A percentile compares a stretch with the other conserved stretches of the same genome.
phyloP scores from a whole-genome alignment of 2,113 vertebrate species.

The Pantherophis guttatus region DNA sequence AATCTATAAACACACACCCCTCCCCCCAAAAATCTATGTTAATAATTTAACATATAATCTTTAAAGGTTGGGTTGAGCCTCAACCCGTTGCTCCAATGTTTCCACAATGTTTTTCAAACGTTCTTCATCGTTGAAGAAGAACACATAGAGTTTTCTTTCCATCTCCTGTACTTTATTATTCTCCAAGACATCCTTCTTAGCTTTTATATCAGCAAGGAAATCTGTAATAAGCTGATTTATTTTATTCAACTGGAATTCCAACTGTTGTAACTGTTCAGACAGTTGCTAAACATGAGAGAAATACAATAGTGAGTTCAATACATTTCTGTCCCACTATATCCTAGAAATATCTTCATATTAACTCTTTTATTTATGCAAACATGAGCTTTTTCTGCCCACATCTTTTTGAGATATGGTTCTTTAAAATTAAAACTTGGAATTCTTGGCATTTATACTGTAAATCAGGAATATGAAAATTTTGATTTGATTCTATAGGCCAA shows the following conservation, averaged over 20 bases:
- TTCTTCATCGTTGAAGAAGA: slow-evolving; percentile 81
- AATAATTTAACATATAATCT: slow-evolving; percentile 15
- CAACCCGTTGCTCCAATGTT: slow-evolving; percentile 74
- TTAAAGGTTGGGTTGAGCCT: slow-evolving; percentile 52
- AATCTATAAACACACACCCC: background rate
- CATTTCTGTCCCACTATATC: background rate
- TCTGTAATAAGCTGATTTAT: slow-evolving; percentile 77
- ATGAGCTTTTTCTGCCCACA: background rate
- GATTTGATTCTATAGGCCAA: background rate
- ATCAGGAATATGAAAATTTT: background rate
- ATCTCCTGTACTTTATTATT: slow-evolving; percentile 72
- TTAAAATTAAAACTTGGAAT: background rate
- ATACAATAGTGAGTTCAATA: background rate
- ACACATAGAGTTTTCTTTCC: slow-evolving; percentile 85
- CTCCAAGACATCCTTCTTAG: slow-evolving; percentile 78
- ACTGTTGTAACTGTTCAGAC: slow-evolving; percentile 69
- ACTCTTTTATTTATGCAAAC: background rate
- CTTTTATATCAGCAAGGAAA: slow-evolving; percentile 78
- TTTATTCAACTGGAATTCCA: slow-evolving; percentile 74
- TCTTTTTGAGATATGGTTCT: background rate
- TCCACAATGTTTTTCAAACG: slow-evolving; percentile 78
- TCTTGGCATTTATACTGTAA: background rate
- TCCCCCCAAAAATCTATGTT: slow-evolving; percentile 3
- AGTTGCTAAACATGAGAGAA: slow-evolving; percentile 76
- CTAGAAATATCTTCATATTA: background rate